These are phyloP conservation scores for Caenorhabditis panamensis DNA, from an alignment of 2,888 invertebrate species.

Conservation along the genomic window DNA sequence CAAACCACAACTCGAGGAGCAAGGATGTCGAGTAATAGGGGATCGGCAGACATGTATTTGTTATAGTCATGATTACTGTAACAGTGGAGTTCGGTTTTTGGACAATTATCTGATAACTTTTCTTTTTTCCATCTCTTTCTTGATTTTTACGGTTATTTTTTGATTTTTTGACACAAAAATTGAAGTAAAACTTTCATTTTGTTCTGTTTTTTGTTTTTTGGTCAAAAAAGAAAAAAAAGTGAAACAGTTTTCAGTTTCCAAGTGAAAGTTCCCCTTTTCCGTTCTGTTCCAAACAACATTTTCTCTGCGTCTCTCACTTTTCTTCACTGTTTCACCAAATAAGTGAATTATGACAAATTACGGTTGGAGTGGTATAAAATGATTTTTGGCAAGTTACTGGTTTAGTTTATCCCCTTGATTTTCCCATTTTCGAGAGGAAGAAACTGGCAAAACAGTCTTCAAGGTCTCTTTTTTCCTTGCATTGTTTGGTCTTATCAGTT, in stretches of 20 bases:
- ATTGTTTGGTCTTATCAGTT: background rate
- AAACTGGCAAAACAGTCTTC: background rate
- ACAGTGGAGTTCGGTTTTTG: background rate
- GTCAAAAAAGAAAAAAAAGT: conserved; percentile 13
- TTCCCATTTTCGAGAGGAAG: background rate
- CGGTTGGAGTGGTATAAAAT: conserved; percentile 13
- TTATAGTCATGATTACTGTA: conserved; percentile 60
- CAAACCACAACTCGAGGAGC: conserved; percentile 54
- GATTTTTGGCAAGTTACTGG: conserved; percentile 17
- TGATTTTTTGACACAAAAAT: too few relatives aligned
- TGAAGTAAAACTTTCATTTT: conserved; percentile 8
- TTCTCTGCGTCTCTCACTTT: background rate
- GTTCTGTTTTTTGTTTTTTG: background rate
- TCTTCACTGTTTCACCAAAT: background rate
- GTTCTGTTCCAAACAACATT: background rate
- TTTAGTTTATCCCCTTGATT: conserved; percentile 15
- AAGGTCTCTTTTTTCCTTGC: background rate
- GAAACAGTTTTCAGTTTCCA: conserved; percentile 7
- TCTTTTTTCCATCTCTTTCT: too few relatives aligned
- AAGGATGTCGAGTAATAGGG: conserved; percentile 61
- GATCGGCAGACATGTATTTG: conserved; percentile 64
- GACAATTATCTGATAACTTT: too few relatives aligned
- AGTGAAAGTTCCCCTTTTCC: conserved; percentile 2
- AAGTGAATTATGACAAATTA: conserved; percentile 47
- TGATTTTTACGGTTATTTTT: conserved; percentile 6